Evolutionary conservation across 2,888 invertebrate species (phyloP), one percentile per base, ranked within the genome.

Genomic region (Chironomus tentans): DNA sequence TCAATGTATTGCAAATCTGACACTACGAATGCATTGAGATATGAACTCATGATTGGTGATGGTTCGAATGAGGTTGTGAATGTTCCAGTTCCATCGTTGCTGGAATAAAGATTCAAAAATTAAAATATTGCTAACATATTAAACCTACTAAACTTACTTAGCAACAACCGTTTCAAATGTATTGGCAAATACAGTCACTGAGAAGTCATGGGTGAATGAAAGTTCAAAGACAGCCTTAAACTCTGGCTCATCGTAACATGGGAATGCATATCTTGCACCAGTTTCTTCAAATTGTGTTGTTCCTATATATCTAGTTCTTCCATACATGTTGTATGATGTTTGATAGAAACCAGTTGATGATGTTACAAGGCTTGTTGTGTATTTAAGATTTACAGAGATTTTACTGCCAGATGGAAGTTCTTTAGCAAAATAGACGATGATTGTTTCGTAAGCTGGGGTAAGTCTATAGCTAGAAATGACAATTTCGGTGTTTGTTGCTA

Each of bases 21-120:
- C 3, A 93, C 89, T 2, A 91, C 85, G 80, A 91, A 91, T 0
- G 92, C 92, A 5, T 92, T 84, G 2, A 92, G 85, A 79, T 93
- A 93, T 0, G 91, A 85, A 2, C 91, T 90, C 91, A 92, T 92
- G 21, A 85, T 81, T 0, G 85, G 80, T 0, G 87, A 86, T 68
- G 85, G 84, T 78, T 84, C 81, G 75, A 86, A 86, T 77, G 85
- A 18, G 13, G 74, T 68, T 47, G 68, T 75, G 12, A 13, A 4
- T 4, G 73, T 73, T 68, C 21, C 28, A 3, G 38, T 70, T 28
- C 38, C n/a, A 12, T 68, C 68, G 6, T 5, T n/a, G 15, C 56
- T 72, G 7, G 13, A 65, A 62, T 6, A 15, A 62, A 6, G 24
- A 50, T 38, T 28, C 28, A 28, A 28, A 28, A 4, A 28, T 28